Percentiles rank a stretch among this genome's conserved stretches.
These are phyloP conservation scores for Zophobas morio DNA, from an alignment of 1,140 invertebrate species.

Conservation along the genomic window DNA sequence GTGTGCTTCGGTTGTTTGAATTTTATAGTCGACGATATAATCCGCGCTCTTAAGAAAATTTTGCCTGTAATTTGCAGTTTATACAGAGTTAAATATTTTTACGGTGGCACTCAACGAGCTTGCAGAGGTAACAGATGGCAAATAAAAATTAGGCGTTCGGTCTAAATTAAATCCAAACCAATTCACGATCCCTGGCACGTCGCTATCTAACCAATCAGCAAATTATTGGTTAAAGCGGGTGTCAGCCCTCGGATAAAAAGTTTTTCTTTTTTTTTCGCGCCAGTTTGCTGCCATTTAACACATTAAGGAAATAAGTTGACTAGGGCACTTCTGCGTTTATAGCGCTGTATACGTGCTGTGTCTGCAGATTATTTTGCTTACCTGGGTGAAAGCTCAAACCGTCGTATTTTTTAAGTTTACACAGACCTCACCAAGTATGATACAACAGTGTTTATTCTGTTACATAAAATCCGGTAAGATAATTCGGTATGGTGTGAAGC, in stretches of 20 bases:
- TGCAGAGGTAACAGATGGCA: slow-evolving; percentile 36
- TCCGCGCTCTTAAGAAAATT: slow-evolving; percentile 36
- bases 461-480: no score
- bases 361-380: no score
- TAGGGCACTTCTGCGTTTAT: no score
- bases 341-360: no score
- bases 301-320: not conserved
- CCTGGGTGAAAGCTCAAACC: not conserved
- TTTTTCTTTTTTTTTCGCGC: slow-evolving; percentile 15
- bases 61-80: slow-evolving; percentile 29
- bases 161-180: slow-evolving; percentile 28
- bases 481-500: no score
- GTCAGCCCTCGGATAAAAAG: not conserved
- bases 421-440: no score
- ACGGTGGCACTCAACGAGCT: slow-evolving; percentile 15
- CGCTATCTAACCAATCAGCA: slow-evolving; percentile 23
- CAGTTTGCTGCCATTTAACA: not conserved
- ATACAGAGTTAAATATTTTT: slow-evolving; percentile 42
- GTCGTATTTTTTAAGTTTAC: not conserved
- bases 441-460: no score
- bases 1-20: slow-evolving; percentile 31
- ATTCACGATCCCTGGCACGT: slow-evolving; percentile 3
- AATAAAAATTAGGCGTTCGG: slow-evolving; percentile 35
- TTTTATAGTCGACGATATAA: slow-evolving; percentile 31
- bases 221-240: slow-evolving; percentile 25